Base-by-base conservation (phyloP, 2,888 invertebrate genomes). In the Pristionchus entomophagus region DNA sequence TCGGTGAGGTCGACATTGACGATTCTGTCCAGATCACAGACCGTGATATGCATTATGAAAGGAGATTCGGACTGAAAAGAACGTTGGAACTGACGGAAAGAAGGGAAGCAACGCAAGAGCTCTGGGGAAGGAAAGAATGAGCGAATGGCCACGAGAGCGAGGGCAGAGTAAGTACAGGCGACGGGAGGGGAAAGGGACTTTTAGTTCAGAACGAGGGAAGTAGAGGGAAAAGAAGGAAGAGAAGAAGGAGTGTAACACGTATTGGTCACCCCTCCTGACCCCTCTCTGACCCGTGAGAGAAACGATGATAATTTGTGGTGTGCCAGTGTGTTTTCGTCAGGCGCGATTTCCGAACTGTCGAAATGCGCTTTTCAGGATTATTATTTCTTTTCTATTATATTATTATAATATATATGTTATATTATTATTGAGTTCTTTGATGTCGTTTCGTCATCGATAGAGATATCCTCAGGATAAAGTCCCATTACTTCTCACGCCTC, bases 11-110 rank as follows among this genome's bases (percentile, higher is more conserved):
- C 89, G 49, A 87, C 49, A 0, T 65, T 78, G 32, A 86, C 32
- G 69, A 89, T 62, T 22, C 85, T 51, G 4, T 89, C 88, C 45
- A 85, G 87, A 32, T 65, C 73, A 17, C 80, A 73, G 51, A 89
- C 62, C 10, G 89, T 89, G 38, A 89, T 62, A 59, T 38, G 26
- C 41, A 73, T 73, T 6, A 38, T 38, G 19, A 8, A 69, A 4
- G 19, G n/a, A 29, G 41, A n/a, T 41, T 69, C 38, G n/a, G 38
- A 22, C 19, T 12, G 0, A 2, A 22, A 69, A 69, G 45, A n/a
- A n/a, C 17, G 38, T 38, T 35, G 5, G 29, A 65, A 35, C 22
- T 32, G 17, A 41, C 4, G 22, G 73, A 14, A 73, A 32, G n/a
- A 22, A 38, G 38, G n/a, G 41, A 41, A 73, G 73, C 26, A 62